Evolutionary conservation across 2,888 invertebrate genomes (phyloP).

Genomic region (Catocala nupta): DNA sequence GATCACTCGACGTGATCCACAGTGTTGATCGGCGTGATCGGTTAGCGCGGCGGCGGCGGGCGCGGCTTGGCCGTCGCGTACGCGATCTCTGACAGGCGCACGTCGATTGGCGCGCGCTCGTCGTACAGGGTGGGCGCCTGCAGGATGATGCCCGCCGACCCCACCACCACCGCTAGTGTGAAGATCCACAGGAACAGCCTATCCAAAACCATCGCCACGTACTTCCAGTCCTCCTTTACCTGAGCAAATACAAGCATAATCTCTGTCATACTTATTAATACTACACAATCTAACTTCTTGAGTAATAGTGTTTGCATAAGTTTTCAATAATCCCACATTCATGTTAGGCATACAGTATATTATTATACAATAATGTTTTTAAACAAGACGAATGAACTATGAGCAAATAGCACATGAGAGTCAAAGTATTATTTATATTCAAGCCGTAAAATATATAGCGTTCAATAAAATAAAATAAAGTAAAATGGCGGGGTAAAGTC

Average conservation of each 20-base stretch:
- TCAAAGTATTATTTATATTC: too few species aligned
- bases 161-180: slow-evolving; percentile 97
- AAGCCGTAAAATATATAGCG: too few species aligned
- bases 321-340: too few species aligned
- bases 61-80: slow-evolving; percentile 95
- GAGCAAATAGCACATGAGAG: too few species aligned
- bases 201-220: slow-evolving; percentile 99
- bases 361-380: too few species aligned
- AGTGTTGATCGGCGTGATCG: slow-evolving; percentile 6
- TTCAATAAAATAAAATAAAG: too few species aligned
- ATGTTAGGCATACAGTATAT: too few species aligned
- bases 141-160: slow-evolving; percentile 97
- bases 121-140: slow-evolving; percentile 98
- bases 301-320: too few species aligned
- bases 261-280: neutral
- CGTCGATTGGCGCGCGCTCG: slow-evolving; percentile 95
- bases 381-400: too few species aligned
- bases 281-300: too few species aligned
- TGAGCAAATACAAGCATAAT: slow-evolving; percentile 78
- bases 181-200: slow-evolving; percentile 99
- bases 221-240: slow-evolving; percentile 99
- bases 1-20: neutral
- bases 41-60: slow-evolving; percentile 73
- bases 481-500: too few species aligned
- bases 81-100: slow-evolving; percentile 95